These are phyloP conservation scores for Lacerta viridis DNA, from an alignment of 2,797 vertebrate species.

Conservation along the genomic window DNA sequence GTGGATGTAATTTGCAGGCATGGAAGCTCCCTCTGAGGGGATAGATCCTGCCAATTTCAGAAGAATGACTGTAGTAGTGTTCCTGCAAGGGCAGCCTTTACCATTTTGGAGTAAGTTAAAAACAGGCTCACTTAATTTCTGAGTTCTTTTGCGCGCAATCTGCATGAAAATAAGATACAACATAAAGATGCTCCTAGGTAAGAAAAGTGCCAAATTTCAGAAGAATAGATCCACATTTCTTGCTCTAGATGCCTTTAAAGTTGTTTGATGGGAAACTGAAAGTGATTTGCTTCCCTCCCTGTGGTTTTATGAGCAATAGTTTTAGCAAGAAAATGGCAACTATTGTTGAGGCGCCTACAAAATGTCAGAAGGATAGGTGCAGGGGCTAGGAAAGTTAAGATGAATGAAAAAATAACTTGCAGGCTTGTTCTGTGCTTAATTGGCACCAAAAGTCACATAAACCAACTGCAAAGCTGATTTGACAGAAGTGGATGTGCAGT, in stretches of 20 bases:
- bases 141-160: background rate
- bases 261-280: background rate
- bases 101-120: background rate
- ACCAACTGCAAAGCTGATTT: too few relatives aligned
- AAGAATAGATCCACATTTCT: background rate
- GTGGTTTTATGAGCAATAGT: background rate
- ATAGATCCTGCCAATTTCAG: too few relatives aligned
- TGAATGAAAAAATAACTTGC: background rate
- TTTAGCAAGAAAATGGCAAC: background rate
- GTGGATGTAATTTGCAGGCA: too few relatives aligned
- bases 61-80: too few relatives aligned
- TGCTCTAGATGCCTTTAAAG: background rate
- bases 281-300: background rate
- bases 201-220: background rate
- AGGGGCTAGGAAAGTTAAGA: background rate
- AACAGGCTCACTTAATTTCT: background rate
- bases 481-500: too few relatives aligned
- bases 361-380: background rate
- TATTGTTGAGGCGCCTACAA: background rate
- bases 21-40: too few relatives aligned
- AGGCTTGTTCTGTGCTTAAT: background rate
- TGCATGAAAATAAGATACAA: background rate
- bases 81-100: background rate
- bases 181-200: background rate
- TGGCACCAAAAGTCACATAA: too few relatives aligned